Conservation (phyloP, 2,888 invertebrate genomes). For the Cheilosia vernalis region DNA sequence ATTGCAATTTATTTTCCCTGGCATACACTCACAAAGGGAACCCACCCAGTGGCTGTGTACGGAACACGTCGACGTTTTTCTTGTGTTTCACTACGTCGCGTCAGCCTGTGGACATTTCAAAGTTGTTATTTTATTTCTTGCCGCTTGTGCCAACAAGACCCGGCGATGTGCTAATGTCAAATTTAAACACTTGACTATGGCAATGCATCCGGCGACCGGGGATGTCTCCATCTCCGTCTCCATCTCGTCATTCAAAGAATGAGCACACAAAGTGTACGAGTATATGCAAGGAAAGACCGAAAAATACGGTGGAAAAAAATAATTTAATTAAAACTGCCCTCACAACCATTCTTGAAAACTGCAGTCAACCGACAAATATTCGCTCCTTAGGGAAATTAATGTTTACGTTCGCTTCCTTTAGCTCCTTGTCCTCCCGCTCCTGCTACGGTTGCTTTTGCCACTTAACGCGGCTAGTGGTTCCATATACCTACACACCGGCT, state of each 20-base stretch:
- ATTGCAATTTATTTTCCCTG: constrained; percentile 48
- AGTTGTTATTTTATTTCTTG: constrained; percentile 46
- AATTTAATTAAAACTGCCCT: constrained; percentile 73
- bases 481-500: constrained; percentile 42
- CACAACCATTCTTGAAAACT: constrained; percentile 67
- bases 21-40: constrained; percentile 31
- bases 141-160: constrained; percentile 44
- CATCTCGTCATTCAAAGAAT: constrained; percentile 44
- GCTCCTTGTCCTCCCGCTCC: constrained; percentile 40
- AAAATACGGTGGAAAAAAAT: constrained; percentile 63
- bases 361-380: constrained; percentile 76
- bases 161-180: constrained; percentile 64
- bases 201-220: constrained; percentile 25
- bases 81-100: constrained; percentile 26
- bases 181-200: constrained; percentile 69
- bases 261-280: constrained; percentile 34
- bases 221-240: constrained; percentile 35
- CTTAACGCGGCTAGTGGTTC: constrained; percentile 34
- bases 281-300: constrained; percentile 19
- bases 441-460: constrained; percentile 1
- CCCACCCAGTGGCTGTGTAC: constrained; percentile 7
- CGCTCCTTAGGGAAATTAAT: constrained; percentile 76
- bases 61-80: constrained; percentile 14
- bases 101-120: constrained; percentile 54
- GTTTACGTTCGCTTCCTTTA: constrained; percentile 73